Percentiles rank a stretch among this genome's conserved stretches.
Evolutionary conservation across 1,140 invertebrate genomes (phyloP).

Genomic region (Cyrtorhinus lividipennis): DNA sequence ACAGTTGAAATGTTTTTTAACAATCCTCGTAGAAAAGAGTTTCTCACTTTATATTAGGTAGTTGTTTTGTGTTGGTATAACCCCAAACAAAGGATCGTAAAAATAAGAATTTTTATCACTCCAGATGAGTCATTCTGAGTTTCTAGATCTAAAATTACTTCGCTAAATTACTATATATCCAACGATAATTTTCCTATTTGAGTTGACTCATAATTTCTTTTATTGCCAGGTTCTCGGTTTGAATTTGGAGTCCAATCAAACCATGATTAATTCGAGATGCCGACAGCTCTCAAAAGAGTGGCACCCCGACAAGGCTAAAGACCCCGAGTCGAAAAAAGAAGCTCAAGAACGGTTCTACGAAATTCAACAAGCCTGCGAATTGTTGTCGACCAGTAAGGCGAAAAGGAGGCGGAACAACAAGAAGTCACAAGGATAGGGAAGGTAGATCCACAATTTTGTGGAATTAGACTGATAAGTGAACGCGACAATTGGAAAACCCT

Average conservation of each 20-base stretch:
- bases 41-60: too few relatives aligned
- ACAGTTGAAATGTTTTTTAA: too few relatives aligned
- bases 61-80: too few relatives aligned
- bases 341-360: conserved; percentile 84
- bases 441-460: too few relatives aligned
- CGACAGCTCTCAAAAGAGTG: conserved; percentile 65
- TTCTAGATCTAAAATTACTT: too few relatives aligned
- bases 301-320: conserved; percentile 84
- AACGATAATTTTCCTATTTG: not conserved
- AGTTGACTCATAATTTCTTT: not conserved
- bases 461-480: too few relatives aligned
- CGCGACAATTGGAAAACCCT: too few relatives aligned
- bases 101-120: too few relatives aligned
- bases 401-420: conserved; percentile 54
- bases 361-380: conserved; percentile 83
- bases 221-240: conserved; percentile 53
- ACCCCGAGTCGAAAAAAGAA: conserved; percentile 38
- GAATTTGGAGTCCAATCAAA: conserved; percentile 56
- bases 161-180: not conserved
- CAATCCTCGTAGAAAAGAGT: too few relatives aligned
- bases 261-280: conserved; percentile 72
- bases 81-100: too few relatives aligned
- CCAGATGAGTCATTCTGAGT: too few relatives aligned
- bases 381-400: conserved; percentile 67
- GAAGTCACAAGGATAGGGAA: conserved; percentile 31